These are phyloP conservation scores for Cochlearius cochlearius DNA, from an alignment of 2,113 vertebrate species.

Conservation along the genomic window DNA sequence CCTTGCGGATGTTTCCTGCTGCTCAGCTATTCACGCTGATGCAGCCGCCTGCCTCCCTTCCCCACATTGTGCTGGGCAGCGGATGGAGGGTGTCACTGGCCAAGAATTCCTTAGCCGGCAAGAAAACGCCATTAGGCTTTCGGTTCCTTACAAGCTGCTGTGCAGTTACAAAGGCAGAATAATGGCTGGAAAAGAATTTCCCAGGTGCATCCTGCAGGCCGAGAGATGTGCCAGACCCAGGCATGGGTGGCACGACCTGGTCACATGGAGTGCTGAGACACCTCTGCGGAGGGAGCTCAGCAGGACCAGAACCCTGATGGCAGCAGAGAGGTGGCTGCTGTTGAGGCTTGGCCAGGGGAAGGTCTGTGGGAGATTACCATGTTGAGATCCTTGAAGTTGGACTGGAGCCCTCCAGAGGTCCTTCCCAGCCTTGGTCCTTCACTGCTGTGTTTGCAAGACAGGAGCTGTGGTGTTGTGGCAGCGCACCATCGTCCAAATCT, in stretches of 20 bases:
- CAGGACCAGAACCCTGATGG: not conserved
- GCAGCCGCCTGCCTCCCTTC: not conserved
- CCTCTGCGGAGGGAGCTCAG: not conserved
- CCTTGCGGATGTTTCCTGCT: not conserved
- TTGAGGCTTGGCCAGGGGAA: not conserved
- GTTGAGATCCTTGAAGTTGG: not conserved
- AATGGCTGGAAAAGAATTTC: not conserved
- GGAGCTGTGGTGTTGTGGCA: not conserved
- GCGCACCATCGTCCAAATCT: not conserved
- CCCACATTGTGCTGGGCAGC: not conserved
- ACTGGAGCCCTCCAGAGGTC: not conserved
- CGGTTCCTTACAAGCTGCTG: not conserved
- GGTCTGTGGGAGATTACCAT: not conserved
- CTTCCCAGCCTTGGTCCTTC: not conserved
- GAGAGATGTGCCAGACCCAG: not conserved
- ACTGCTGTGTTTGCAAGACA: not conserved
- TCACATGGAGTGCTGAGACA: not conserved
- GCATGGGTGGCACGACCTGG: not conserved
- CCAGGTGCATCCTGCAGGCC: constrained; percentile 12
- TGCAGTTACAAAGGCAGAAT: not conserved
- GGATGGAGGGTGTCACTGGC: not conserved
- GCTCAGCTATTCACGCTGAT: not conserved
- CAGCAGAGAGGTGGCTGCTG: not conserved
- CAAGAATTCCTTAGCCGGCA: not conserved
- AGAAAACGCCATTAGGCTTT: not conserved